Percentiles rank a stretch among this genome's conserved stretches.
phyloP scores from a whole-genome alignment of 2,113 vertebrate genomes.

The Rhinichthys klamathensis region DNA sequence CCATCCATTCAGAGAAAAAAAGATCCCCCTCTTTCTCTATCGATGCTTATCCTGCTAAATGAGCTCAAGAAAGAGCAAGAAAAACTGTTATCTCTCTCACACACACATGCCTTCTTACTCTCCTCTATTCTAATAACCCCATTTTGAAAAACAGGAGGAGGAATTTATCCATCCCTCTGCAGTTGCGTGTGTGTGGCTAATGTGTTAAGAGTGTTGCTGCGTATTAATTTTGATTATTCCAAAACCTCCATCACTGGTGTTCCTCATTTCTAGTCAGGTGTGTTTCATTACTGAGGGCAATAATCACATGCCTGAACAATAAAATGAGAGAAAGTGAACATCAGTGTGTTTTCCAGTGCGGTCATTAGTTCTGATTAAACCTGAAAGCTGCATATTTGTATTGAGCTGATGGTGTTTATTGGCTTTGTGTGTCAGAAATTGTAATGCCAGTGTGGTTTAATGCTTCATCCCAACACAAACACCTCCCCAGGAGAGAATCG shows the following conservation, averaged over 20 bases:
- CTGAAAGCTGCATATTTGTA: slow-evolving; percentile 35
- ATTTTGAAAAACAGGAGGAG: slow-evolving; percentile 12
- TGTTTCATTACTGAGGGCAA: slow-evolving; percentile 3
- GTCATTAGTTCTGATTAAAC: slow-evolving; percentile 25
- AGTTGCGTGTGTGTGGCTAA: background rate
- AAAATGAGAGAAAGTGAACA: background rate
- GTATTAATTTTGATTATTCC: slow-evolving; percentile 49
- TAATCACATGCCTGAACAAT: slow-evolving; percentile 16
- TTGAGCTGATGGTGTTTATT: slow-evolving; percentile 29
- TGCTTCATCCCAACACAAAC: slow-evolving; percentile 40
- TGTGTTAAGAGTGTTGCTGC: slow-evolving; percentile 40
- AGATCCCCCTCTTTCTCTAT: slow-evolving; percentile 2
- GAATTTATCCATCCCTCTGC: slow-evolving; percentile 2
- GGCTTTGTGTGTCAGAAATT: slow-evolving; percentile 38
- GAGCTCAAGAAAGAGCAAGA: slow-evolving; percentile 55
- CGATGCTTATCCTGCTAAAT: slow-evolving; percentile 59
- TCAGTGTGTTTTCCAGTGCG: background rate
- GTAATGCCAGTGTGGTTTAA: slow-evolving; percentile 35
- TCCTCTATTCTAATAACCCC: slow-evolving; percentile 25
- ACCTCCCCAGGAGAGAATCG: slow-evolving; percentile 38
- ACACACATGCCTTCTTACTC: slow-evolving; percentile 36
- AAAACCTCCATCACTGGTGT: slow-evolving; percentile 40
- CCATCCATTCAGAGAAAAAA: slow-evolving; percentile 49
- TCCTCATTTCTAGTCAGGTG: slow-evolving; percentile 35
- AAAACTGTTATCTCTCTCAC: slow-evolving; percentile 48